These are phyloP conservation scores for Trematocara unimaculatum DNA, from an alignment of 2,113 vertebrate species.

Conservation along the genomic window DNA sequence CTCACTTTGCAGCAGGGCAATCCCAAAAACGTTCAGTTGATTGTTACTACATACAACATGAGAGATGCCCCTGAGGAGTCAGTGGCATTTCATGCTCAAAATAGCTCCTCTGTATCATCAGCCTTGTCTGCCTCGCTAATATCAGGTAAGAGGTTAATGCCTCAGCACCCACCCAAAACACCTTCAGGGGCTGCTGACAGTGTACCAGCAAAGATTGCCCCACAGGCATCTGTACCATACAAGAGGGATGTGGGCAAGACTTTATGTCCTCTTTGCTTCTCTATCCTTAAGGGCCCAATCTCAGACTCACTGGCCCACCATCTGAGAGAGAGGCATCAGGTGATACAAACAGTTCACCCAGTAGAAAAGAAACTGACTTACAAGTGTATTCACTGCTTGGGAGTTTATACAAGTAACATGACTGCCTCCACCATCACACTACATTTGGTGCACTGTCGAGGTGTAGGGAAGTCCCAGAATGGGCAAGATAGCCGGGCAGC, in stretches of 20 bases:
- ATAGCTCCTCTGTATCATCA: slow-evolving; percentile 67
- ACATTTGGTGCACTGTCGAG: slow-evolving; percentile 94
- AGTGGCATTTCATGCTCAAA: slow-evolving; percentile 92
- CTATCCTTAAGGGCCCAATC: slow-evolving; percentile 96
- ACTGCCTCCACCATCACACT: slow-evolving; percentile 96
- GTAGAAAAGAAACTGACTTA: slow-evolving; percentile 98
- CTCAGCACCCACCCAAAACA: slow-evolving; percentile 77
- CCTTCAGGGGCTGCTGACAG: slow-evolving; percentile 70
- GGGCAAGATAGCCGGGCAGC: slow-evolving; percentile 85
- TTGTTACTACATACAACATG: slow-evolving; percentile 97
- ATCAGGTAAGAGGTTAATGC: slow-evolving; percentile 75
- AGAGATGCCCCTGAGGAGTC: slow-evolving; percentile 91
- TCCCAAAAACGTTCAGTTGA: slow-evolving; percentile 94
- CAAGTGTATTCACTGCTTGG: slow-evolving; percentile 97
- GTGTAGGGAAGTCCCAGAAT: slow-evolving; percentile 92
- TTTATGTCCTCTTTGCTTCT: slow-evolving; percentile 95
- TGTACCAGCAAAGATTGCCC: slow-evolving; percentile 75
- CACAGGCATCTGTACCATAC: slow-evolving; percentile 90
- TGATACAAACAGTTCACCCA: slow-evolving; percentile 96
- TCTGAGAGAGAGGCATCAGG: slow-evolving; percentile 91
- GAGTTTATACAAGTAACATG: slow-evolving; percentile 98
- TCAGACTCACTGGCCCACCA: slow-evolving; percentile 95
- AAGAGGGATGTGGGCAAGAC: slow-evolving; percentile 97
- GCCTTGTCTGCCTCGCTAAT: slow-evolving; percentile 70
- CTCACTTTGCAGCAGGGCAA: slow-evolving; percentile 96